These are phyloP conservation scores for Stichopus horrens DNA, from an alignment of 53 echinoderm and acorn worm species.

Conservation along the genomic window DNA sequence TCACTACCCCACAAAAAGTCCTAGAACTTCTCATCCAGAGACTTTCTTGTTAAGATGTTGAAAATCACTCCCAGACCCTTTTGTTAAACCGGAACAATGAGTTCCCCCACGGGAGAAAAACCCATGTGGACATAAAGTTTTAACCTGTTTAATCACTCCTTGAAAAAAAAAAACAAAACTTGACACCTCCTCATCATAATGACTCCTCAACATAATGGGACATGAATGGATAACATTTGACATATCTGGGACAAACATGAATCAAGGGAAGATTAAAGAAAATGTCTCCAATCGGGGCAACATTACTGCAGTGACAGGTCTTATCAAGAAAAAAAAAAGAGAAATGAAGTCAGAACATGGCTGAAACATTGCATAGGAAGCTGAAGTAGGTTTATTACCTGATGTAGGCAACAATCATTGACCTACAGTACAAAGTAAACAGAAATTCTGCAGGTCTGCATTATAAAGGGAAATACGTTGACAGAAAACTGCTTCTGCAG, in stretches of 20 bases:
- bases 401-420: no score
- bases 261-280: background rate
- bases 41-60: background rate
- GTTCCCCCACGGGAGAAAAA: background rate
- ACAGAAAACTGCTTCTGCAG: no score
- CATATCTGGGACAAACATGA: conserved; percentile 35
- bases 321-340: background rate
- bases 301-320: background rate
- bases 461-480: no score
- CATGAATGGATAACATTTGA: conserved; percentile 1
- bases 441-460: no score
- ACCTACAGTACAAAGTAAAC: no score
- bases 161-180: background rate
- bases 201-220: background rate
- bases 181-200: background rate
- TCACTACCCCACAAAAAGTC: no score
- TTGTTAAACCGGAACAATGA: conserved; percentile 1
- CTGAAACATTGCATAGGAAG: background rate
- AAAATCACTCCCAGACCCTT: background rate
- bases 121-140: background rate
- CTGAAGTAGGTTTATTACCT: no score
- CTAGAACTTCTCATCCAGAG: no score
- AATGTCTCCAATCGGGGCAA: background rate
- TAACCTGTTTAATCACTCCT: background rate
- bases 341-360: background rate